These are phyloP conservation scores for Plagodis dolabraria DNA, from an alignment of 2,888 invertebrate species.

Conservation along the genomic window DNA sequence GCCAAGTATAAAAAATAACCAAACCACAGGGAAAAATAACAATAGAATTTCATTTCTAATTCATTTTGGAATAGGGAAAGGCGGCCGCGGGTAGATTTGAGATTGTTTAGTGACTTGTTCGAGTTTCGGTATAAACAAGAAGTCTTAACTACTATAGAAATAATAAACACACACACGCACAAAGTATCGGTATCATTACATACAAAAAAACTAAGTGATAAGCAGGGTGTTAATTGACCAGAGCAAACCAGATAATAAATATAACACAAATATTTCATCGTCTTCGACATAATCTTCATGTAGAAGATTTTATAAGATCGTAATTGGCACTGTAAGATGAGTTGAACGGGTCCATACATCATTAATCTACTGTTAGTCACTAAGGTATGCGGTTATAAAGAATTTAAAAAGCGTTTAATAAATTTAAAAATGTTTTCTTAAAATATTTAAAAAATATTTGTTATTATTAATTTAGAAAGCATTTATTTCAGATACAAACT, in stretches of 20 bases:
- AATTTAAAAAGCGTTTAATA: too few relatives aligned
- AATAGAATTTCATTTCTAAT: conserved; percentile 41
- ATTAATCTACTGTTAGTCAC: too few relatives aligned
- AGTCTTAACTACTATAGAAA: background rate
- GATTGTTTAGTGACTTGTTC: conserved; percentile 66
- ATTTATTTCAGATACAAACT: too few relatives aligned
- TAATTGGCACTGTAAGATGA: too few relatives aligned
- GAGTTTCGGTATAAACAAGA: conserved; percentile 51
- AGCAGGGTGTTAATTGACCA: background rate
- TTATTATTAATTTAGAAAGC: too few relatives aligned
- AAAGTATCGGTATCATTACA: background rate
- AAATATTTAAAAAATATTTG: too few relatives aligned
- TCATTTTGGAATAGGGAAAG: conserved; percentile 52
- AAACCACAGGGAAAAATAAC: conserved; percentile 45
- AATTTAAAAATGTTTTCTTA: too few relatives aligned
- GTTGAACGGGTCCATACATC: too few relatives aligned
- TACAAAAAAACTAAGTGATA: background rate
- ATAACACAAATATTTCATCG: too few relatives aligned
- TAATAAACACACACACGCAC: background rate
- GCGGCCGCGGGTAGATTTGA: conserved; percentile 57
- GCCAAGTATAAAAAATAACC: conserved; percentile 47
- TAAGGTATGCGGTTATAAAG: too few relatives aligned
- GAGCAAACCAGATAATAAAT: background rate
- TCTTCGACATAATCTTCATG: too few relatives aligned
- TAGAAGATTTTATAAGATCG: too few relatives aligned